Conservation (phyloP, 2,797 vertebrate species). For the Chelonia mydas region DNA sequence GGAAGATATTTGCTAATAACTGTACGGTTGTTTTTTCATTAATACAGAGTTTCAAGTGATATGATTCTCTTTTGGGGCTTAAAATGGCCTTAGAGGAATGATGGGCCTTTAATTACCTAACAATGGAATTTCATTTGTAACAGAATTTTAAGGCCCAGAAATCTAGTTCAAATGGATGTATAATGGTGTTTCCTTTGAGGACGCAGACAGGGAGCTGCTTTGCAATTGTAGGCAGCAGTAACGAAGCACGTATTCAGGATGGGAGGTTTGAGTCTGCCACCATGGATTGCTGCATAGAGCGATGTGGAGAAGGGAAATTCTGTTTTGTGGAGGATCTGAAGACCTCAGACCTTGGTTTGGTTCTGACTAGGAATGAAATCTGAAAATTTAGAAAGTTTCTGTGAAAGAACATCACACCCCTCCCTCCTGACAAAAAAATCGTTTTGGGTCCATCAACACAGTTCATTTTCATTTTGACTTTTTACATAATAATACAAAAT, state of each 20-base stretch:
- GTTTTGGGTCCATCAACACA: background rate
- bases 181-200: background rate
- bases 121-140: background rate
- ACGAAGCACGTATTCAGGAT: accelerated
- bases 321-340: background rate
- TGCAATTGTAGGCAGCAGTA: background rate
- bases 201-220: background rate
- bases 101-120: background rate
- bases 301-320: background rate
- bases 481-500: background rate
- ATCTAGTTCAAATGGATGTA: background rate
- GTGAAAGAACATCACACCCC: background rate
- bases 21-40: background rate
- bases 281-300: accelerated
- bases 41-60: background rate
- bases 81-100: background rate
- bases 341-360: background rate
- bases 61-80: background rate
- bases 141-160: background rate
- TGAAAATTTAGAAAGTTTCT: background rate
- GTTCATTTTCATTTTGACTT: background rate
- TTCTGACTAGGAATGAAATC: background rate
- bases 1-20: background rate
- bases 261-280: background rate
- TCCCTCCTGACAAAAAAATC: background rate